Base-by-base conservation (phyloP, 2,113 vertebrate genomes). In the Anser cygnoides region DNA sequence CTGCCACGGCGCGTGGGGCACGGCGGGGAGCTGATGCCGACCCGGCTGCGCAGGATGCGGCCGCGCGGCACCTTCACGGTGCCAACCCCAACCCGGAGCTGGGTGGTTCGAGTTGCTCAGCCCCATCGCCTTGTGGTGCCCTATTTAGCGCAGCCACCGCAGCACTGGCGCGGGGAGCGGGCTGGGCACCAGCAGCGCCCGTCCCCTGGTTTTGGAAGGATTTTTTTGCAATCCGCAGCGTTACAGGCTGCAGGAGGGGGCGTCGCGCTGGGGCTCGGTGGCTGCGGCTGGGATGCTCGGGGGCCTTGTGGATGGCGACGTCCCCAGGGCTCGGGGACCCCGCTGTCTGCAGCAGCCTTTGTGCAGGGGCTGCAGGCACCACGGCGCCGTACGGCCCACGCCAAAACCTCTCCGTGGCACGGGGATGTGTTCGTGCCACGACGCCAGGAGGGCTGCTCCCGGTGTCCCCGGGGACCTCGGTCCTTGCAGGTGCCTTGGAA, bases 81-180 rank as follows among this genome's bases (percentile, higher is more conserved):
- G 88, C 85, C 75, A 70, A 41, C 26, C 62, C 22, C 18, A 28
- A 13, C 37, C 25, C 17, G 5, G 37, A 28, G 41, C 41, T 29
- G 50, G 26, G 6, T 28, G 46, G 16, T 37, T 39, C n/a, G 76
- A 55, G 50, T 41, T 33, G 62, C 89, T 59, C 80, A 71, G 41
- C 76, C 90, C 90, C 76, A 11, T 86, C 28, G 5, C 89, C 89
- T 93, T 86, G 83, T 95, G 92, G 23, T 90, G 92, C 80, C 91
- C 95, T 90, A 74, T 74, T 94, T 92, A 80, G 35, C 39, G 26
- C 0, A 9, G 77, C 66, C 4, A 6, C 50, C 4, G 0, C 2
- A 2, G 62, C 39, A 26, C 3, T 5, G 2, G 66, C 1, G 7
- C 67, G 3, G 33, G 44, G 49, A 83, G 15, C 0, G 0, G 73